Base-by-base conservation (phyloP, 2,113 vertebrate species). In the Oncorhynchus nerka region DNA sequence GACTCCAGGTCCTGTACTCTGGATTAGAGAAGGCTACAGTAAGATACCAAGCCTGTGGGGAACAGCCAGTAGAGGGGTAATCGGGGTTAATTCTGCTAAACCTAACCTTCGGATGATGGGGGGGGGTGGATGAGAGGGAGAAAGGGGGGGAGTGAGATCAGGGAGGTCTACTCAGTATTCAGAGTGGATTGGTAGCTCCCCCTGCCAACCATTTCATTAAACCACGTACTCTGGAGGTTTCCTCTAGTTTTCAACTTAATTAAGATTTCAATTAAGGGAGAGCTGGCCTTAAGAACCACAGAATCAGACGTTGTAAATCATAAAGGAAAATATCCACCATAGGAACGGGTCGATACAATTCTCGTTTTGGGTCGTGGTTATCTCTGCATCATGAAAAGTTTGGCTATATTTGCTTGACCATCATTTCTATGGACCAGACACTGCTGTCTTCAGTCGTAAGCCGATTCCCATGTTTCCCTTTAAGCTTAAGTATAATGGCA, bases 321-420 rank as follows among this genome's bases (percentile, higher is more conserved):
- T 95, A 94, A 92, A 91, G 87, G 87, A 91, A 92, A 92, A 93
- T 94, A 82, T 78, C 78, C 68, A 34, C 51, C 68, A 76, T 80
- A 75, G 78, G 49, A 9, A 22, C 70, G 73, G 73, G 74, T 77
- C 75, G 51, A 55, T 19, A 19, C 51, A 19, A 55, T 45, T 45
- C 39, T 45, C 15, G 5, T 55, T 19, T 55, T 19, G 12, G 51
- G 51, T 55, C 16, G 16, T 19, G 5, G 51, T 55, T 19, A 55
- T 19, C 51, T 55, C 51, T 55, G 51, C 51, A 55, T 55, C 51
- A 19, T 55, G 16, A 45, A 1, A 39, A 3, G 9, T 11, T 45
- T 45, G 39, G 39, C 39, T 9, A 45, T 45, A 45, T 55, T 55
- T 55, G 51, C 16, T 5, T 16, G 5, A 55, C 3, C 51, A 55